These are phyloP conservation scores for Nestor notabilis DNA, from an alignment of 2,113 vertebrate genomes.

Conservation along the genomic window DNA sequence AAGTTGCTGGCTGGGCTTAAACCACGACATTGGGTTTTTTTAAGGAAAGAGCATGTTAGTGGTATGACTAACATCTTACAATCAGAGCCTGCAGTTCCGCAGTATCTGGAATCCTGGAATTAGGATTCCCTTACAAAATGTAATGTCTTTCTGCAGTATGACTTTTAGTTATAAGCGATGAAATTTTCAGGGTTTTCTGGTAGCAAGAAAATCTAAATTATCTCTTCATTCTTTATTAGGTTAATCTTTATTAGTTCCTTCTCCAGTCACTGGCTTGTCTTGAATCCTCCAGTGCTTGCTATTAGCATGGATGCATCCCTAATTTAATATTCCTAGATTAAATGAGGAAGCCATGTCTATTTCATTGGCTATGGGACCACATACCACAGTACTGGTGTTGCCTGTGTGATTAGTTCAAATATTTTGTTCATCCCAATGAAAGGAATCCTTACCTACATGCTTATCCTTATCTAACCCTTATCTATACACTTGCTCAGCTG, in stretches of 20 bases:
- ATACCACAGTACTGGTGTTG: not conserved
- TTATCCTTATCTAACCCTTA: not conserved
- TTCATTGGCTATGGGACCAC: not conserved
- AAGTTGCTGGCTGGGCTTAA: too few species aligned
- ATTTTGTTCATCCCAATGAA: not conserved
- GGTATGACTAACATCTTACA: not conserved
- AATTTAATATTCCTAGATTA: not conserved
- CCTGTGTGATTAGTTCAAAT: not conserved
- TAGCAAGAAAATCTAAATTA: not conserved
- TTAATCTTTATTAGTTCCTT: not conserved
- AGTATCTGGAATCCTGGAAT: not conserved
- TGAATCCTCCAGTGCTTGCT: not conserved
- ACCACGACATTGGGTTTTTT: not conserved
- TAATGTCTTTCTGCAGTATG: not conserved
- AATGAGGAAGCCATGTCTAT: not conserved
- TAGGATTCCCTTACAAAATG: not conserved
- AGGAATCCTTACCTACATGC: rapidly evolving
- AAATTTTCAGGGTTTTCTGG: not conserved
- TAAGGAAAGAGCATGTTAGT: not conserved
- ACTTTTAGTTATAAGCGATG: not conserved
- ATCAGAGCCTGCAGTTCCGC: not conserved
- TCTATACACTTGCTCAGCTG: rapidly evolving
- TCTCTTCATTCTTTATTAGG: not conserved
- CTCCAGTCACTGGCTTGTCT: not conserved
- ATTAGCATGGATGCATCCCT: not conserved